Evolutionary conservation across 1,140 invertebrate genomes (phyloP).

Genomic region (Megalonaias nervosa): DNA sequence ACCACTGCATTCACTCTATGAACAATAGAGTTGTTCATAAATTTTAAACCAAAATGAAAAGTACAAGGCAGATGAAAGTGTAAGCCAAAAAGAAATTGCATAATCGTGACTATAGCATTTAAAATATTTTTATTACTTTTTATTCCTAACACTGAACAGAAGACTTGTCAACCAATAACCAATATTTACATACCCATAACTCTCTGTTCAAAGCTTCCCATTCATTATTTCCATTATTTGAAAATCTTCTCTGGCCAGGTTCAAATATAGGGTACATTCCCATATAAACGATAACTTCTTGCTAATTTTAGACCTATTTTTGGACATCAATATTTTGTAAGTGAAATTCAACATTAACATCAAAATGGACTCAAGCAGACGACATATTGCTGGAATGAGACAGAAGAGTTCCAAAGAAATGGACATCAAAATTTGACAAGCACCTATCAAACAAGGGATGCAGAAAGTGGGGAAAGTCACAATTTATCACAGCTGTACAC

Average conservation of each 20-base stretch:
- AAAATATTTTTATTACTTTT: too few relatives aligned
- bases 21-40: too few relatives aligned
- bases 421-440: slow-evolving; percentile 19
- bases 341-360: slow-evolving; percentile 23
- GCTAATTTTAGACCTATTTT: slow-evolving; percentile 5
- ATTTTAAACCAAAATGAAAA: too few relatives aligned
- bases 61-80: too few relatives aligned
- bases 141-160: too few relatives aligned
- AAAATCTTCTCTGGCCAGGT: slow-evolving; percentile 28
- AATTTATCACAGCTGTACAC: too few relatives aligned
- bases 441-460: slow-evolving; percentile 21
- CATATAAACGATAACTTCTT: slow-evolving; percentile 13
- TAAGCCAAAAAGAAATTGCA: too few relatives aligned
- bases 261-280: slow-evolving; percentile 39
- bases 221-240: slow-evolving; percentile 20
- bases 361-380: slow-evolving; percentile 7
- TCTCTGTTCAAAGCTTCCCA: slow-evolving; percentile 32
- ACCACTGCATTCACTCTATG: too few relatives aligned
- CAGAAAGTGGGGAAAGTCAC: too few relatives aligned
- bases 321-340: slow-evolving; percentile 25
- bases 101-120: too few relatives aligned
- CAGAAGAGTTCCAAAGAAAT: slow-evolving; percentile 10
- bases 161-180: too few relatives aligned
- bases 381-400: slow-evolving; percentile 9
- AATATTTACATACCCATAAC: slow-evolving; percentile 23